Evolutionary conservation across 2,888 invertebrate species (phyloP).

Genomic region (Pammene aurita): DNA sequence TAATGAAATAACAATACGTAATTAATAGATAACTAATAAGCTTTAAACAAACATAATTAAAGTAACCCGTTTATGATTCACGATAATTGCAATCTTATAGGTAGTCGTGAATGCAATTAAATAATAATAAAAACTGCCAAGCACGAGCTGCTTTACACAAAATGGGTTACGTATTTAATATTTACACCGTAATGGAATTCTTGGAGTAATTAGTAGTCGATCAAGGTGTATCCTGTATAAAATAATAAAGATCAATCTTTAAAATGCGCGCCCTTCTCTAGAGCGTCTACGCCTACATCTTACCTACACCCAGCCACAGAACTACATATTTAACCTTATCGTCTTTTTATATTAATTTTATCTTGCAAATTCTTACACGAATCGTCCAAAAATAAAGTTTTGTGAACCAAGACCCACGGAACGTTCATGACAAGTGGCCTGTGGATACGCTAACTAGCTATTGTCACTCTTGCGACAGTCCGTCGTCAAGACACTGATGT

Average conservation of each 20-base stretch:
- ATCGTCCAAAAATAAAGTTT: neutral
- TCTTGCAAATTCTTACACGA: too few relatives aligned
- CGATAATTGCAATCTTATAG: conserved; percentile 24
- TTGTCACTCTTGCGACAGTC: conserved; percentile 31
- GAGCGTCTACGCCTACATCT: too few relatives aligned
- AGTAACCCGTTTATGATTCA: conserved; percentile 17
- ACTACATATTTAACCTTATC: too few relatives aligned
- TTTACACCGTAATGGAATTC: neutral
- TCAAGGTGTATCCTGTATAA: too few relatives aligned
- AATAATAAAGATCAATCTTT: too few relatives aligned
- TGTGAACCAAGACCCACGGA: conserved; percentile 21
- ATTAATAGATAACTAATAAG: conserved; percentile 7
- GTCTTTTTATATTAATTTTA: too few relatives aligned
- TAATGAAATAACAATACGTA: neutral
- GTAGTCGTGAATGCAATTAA: conserved; percentile 29
- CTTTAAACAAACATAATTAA: conserved; percentile 22
- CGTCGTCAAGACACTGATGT: conserved; percentile 14
- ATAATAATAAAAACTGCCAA: conserved; percentile 14
- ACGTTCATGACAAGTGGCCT: conserved; percentile 27
- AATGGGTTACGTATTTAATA: conserved; percentile 17
- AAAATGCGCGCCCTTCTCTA: too few relatives aligned
- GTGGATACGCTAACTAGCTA: conserved; percentile 28
- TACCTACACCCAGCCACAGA: too few relatives aligned
- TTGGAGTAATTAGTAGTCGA: too few relatives aligned
- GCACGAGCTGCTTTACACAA: neutral